These are phyloP conservation scores for Calameuta idolon DNA, from an alignment of 2,888 invertebrate genomes.

Conservation along the genomic window DNA sequence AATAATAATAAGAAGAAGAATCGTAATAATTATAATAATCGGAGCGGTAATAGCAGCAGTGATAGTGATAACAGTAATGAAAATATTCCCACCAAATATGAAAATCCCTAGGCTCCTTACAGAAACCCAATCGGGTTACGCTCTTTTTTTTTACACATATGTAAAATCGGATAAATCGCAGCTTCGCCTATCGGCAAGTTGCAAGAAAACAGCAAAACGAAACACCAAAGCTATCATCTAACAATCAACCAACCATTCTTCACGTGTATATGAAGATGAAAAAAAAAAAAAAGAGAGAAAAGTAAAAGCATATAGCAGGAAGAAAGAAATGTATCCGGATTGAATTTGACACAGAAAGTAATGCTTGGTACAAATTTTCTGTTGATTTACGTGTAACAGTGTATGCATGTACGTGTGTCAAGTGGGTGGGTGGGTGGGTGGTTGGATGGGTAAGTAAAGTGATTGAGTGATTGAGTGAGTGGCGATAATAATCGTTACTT, in stretches of 20 bases:
- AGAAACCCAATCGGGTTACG: background rate
- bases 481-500: constrained; percentile 44
- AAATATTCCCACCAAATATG: constrained; percentile 39
- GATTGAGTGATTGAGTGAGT: background rate
- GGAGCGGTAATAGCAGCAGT: constrained; percentile 8
- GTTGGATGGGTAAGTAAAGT: too few relatives aligned
- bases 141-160: constrained; percentile 14
- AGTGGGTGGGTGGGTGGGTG: background rate
- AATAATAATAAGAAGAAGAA: constrained; percentile 39
- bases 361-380: constrained; percentile 49
- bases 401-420: background rate
- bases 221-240: constrained; percentile 62
- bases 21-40: constrained; percentile 11
- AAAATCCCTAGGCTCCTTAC: constrained; percentile 28
- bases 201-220: constrained; percentile 58
- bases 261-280: constrained; percentile 25
- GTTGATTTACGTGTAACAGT: constrained; percentile 48
- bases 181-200: constrained; percentile 43
- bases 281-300: constrained; percentile 17
- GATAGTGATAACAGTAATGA: constrained; percentile 9
- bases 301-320: constrained; percentile 18
- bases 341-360: background rate
- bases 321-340: constrained; percentile 3
- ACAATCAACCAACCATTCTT: constrained; percentile 48
- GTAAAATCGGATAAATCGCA: constrained; percentile 25